Conservation (phyloP, 2,113 vertebrate genomes). For the Callithrix jacchus region DNA sequence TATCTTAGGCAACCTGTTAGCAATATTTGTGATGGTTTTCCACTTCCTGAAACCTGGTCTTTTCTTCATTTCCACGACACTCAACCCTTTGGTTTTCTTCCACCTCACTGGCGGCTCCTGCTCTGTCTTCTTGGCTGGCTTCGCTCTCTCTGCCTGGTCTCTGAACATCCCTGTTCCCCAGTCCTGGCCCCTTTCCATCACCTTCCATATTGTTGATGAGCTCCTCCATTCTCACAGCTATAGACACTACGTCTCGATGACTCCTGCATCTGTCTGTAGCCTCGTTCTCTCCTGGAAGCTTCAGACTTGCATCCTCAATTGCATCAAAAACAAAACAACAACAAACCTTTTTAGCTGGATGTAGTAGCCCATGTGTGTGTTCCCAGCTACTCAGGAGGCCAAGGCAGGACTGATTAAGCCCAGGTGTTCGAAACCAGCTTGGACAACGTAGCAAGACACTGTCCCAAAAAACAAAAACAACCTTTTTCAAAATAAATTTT, state of each 20-base stretch:
- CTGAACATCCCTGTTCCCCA: neutral
- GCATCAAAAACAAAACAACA: neutral
- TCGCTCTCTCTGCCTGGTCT: neutral
- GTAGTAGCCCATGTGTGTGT: too few species aligned
- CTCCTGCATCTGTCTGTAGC: neutral
- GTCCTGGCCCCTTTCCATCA: neutral
- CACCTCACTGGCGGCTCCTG: neutral
- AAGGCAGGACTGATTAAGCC: too few species aligned
- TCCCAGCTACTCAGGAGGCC: too few species aligned
- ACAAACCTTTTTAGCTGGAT: neutral
- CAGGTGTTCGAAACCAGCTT: too few species aligned
- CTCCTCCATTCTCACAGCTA: neutral
- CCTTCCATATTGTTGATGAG: neutral
- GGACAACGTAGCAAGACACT: too few species aligned
- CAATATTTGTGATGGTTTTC: neutral
- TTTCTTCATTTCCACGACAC: neutral
- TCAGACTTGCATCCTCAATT: neutral
- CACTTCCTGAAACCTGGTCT: neutral
- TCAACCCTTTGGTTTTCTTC: neutral
- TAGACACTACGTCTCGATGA: neutral
- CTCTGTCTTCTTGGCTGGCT: neutral
- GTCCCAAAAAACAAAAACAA: too few species aligned
- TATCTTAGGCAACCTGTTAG: neutral
- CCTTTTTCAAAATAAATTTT: neutral
- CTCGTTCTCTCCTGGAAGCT: neutral